Base-by-base conservation (phyloP, 2,888 invertebrate species). In the Brachyopa scutellaris region DNA sequence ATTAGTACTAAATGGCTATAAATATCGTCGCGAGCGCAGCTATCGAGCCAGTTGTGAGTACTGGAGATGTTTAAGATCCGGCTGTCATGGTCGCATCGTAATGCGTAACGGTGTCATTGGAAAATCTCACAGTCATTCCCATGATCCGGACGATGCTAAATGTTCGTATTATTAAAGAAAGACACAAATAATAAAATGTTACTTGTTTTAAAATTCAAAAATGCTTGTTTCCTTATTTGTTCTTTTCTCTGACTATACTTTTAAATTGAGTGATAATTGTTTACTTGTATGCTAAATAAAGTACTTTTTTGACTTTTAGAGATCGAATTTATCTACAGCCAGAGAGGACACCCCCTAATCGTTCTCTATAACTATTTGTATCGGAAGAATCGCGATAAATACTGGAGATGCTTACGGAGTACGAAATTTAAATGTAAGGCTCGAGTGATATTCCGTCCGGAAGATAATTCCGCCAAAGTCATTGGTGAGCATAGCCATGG, bases 351-450 rank as follows among this genome's bases (percentile, higher is more conserved):
- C 19, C 88, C 88, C 9, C 79, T 88, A 21, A 85, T 88, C 1
- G 86, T 88, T 17, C 79, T 87, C 21, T 79, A 87, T 45, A 85
- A 87, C 66, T 88, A 86, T 85, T 84, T 88, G 17, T 88, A 86
- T 85, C 87, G 88, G 3, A 87, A 86, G 59, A 88, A 88, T 85
- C 86, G 88, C 7, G 86, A 85, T 17, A 86, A 86, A 76, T 88
- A 88, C 72, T 88, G 88, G 88, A 84, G 88, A 47, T 88, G 88
- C 31, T 85, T 88, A 42, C 86, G 87, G 9, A 87, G 87, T 61
- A 86, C 87, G 6, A 87, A 87, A 83, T 84, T 85, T 53, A 86
- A 86, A 73, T 88, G 88, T 69, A 86, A 84, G 67, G 87, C 87
- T 40, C 87, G 87, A 26, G 77, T 88, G 2, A 88, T 87, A 69